Percentiles rank a stretch among this genome's conserved stretches.
Conservation (phyloP, 2,113 vertebrate genomes). For the Albula glossodonta region DNA sequence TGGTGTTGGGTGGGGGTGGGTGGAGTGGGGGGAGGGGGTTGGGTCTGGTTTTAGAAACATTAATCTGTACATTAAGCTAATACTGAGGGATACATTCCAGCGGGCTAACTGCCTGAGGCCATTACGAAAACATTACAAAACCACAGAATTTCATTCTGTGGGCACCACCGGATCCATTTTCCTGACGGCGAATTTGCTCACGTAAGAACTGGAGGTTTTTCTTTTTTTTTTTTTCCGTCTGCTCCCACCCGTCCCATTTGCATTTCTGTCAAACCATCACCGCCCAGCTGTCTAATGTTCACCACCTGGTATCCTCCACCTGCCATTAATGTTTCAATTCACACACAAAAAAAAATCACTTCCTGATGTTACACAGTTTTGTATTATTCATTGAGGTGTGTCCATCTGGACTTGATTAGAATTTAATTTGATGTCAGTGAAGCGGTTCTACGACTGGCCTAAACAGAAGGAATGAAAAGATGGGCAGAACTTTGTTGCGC, state of each 20-base stretch:
- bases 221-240: not conserved
- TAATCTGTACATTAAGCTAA: slow-evolving; percentile 24
- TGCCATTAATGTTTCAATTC: not conserved
- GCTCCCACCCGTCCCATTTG: slow-evolving; percentile 8
- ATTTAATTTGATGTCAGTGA: not conserved
- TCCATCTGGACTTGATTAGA: not conserved
- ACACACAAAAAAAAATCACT: not conserved
- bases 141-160: not conserved
- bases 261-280: not conserved
- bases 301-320: slow-evolving; percentile 19
- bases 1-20: not conserved
- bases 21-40: not conserved
- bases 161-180: not conserved
- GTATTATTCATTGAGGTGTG: not conserved
- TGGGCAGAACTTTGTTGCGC: too few relatives aligned
- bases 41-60: slow-evolving; percentile 27
- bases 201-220: not conserved
- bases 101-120: not conserved
- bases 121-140: slow-evolving; percentile 14
- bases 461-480: not conserved
- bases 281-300: not conserved
- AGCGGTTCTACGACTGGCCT: not conserved
- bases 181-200: not conserved
- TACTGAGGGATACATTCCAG: slow-evolving; percentile 6
- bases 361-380: not conserved